Percentiles rank a stretch among this genome's conserved stretches.
Conservation (phyloP, 2,797 vertebrate genomes). For the Alosa sapidissima region DNA sequence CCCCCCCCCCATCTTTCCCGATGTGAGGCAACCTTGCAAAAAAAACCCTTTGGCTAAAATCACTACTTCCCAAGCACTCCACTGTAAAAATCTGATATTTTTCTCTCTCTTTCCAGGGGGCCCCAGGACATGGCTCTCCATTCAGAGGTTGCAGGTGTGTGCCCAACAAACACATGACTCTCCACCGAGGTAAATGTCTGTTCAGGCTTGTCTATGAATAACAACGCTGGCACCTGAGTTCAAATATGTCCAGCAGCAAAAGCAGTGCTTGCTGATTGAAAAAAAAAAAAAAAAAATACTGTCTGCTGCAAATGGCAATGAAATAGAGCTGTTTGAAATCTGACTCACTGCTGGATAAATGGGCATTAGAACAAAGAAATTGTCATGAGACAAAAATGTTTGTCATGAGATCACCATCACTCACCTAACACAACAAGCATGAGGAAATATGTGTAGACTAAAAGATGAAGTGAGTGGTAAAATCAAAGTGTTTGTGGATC, state of each 20-base stretch:
- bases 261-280: not conserved
- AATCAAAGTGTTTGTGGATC: not conserved
- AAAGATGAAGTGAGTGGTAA: not conserved
- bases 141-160: constrained; percentile 46
- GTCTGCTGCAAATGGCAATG: not conserved
- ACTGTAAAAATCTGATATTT: constrained; percentile 7
- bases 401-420: not conserved
- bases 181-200: constrained; percentile 14
- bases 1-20: constrained; percentile 10
- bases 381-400: too few relatives aligned
- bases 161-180: not conserved
- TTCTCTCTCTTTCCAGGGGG: constrained; percentile 41
- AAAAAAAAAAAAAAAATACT: not conserved
- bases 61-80: constrained; percentile 39
- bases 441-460: not conserved
- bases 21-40: constrained; percentile 37
- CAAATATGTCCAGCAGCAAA: not conserved
- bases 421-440: not conserved
- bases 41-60: constrained; percentile 34
- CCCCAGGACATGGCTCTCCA: constrained; percentile 35
- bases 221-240: not conserved
- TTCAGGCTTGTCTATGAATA: not conserved
- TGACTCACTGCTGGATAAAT: not conserved
- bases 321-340: not conserved
- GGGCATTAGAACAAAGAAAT: not conserved